Evolutionary conservation across 2,888 invertebrate genomes (phyloP), one percentile per base, ranked within the genome.

Genomic region (Drosophila mimetica): DNA sequence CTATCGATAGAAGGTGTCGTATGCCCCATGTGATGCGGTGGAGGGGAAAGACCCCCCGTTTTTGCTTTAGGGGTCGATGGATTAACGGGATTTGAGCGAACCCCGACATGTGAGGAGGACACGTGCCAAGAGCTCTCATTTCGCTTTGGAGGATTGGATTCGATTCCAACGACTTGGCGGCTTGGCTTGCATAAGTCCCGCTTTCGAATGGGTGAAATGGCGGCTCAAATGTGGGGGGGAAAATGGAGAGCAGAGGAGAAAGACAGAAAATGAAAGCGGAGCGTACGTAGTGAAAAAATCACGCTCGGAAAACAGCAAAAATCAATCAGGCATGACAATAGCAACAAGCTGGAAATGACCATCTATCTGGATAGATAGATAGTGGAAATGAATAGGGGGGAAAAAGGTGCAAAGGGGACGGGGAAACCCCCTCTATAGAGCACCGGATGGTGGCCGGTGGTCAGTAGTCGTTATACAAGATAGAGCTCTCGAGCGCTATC

Each of bases 111-210:
- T 37, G 65, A 36, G 44, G 18, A 18, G 64, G 65, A 37, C 65
- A 65, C 66, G 64, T 64, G 64, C 60, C 60, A 44, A 36, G 50
- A 60, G 60, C 60, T 61, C 60, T 11, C 44, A 25, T 59, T 46
- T 46, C 46, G 60, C 60, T 11, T 8, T 30, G 6, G 39, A 14
- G 30, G 39, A 53, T 53, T 53, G 58, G 36, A 57, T 57, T 36
- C 54, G 57, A 30, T 30, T 44, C 30, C 16, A 16, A 39, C 18
- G 39, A 18, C 39, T 59, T 44, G 60, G 36, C 18, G 39, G 11
- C 39, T 59, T 44, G 60, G 36, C 60, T 58, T 58, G 60, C 60
- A 46, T 60, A 60, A 59, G 60, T 59, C 60, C 3, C n/a, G 46
- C 58, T 53, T 58, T 39, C 34, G 32, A 30, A 39, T n/a, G 2